Evolutionary conservation across 2,797 vertebrate genomes (phyloP), one percentile per base, ranked within the genome.

Genomic region (Dallia pectoralis): DNA sequence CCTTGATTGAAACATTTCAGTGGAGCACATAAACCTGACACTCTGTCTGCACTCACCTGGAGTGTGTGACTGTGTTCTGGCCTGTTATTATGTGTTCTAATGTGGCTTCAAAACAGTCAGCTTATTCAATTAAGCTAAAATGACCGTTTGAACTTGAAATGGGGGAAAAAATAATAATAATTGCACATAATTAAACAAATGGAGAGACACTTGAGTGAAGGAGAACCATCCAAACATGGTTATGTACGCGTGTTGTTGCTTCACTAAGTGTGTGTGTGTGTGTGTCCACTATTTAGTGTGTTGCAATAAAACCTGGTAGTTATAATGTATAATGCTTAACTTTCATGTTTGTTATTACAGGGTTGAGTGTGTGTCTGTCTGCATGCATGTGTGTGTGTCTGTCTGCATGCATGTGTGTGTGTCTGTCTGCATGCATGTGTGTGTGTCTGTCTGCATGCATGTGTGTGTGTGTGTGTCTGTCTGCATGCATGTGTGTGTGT

Each of bases 311-410:
- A 92, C 89, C 85, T 74, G 86, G 89, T 70, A 87, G 82, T 93
- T 95, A 93, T 93, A 90, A 92, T 86, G 91, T 89, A 91, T 93
- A 95, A 40, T 40, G 6, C 5, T 40, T 92, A 95, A 88, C 91
- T 95, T 92, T 92, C 83, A 89, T 90, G 90, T 91, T 92, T 78
- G 78, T 87, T 94, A 93, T 93, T 94, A 93, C 36, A 91, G 89
- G 77, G 75, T 90, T 87, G 47, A 16, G 47, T 88, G 90, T 75
- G 84, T 85, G 77, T 84, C 87, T 90, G 88, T 90, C n/a, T 87
- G 92, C n/a, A n/a, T n/a, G n/a, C n/a, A 90, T 92, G 93, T 91
- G 82, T 90, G 84, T n/a, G n/a, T n/a, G n/a, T n/a, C 9, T 40
- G 40, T 44, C 9, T 44, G 40, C 14, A 1, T 11, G 40, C 40